phyloP scores from a whole-genome alignment of 2,888 invertebrate species.

The Philereme transversata region DNA sequence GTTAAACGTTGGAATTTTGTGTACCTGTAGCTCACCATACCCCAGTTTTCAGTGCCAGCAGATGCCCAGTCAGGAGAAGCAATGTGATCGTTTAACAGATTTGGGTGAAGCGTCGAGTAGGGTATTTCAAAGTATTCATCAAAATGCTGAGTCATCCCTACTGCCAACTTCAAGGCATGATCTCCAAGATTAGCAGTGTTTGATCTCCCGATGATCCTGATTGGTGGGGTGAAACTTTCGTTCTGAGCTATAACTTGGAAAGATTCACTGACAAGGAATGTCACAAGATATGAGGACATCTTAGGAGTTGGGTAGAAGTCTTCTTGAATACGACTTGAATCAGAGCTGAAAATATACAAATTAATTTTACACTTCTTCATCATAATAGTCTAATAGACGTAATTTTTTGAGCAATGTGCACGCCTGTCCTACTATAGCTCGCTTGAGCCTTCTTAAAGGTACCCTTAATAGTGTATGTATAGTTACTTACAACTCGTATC shows the following conservation, averaged over 20 bases:
- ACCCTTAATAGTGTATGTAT: background rate
- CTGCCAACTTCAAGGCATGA: slow-evolving; percentile 62
- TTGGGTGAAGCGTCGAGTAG: slow-evolving; percentile 60
- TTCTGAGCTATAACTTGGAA: slow-evolving; percentile 70
- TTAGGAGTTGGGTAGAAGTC: slow-evolving; percentile 82
- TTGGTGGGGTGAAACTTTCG: slow-evolving; percentile 57
- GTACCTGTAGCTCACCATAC: slow-evolving; percentile 79
- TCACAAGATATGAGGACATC: slow-evolving; percentile 94
- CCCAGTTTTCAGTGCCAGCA: slow-evolving; percentile 79
- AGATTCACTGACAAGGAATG: slow-evolving; percentile 88
- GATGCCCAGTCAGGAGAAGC: slow-evolving; percentile 79
- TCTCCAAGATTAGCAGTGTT: slow-evolving; percentile 65
- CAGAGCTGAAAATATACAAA: slow-evolving; percentile 46
- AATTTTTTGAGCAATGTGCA: too few species aligned
- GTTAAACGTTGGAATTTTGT: background rate
- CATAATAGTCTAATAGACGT: background rate
- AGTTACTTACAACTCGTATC: slow-evolving; percentile 5
- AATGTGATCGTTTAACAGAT: slow-evolving; percentile 71
- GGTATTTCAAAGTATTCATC: slow-evolving; percentile 70
- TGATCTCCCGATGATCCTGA: slow-evolving; percentile 75
- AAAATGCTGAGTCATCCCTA: slow-evolving; percentile 67
- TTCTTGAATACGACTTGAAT: slow-evolving; percentile 48
- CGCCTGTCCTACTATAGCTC: too few species aligned
- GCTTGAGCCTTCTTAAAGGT: too few species aligned
- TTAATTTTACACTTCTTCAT: background rate